Percentiles rank a stretch among this genome's conserved stretches.
Evolutionary conservation across 2,113 vertebrate species (phyloP).

Genomic region (Oryzias woworae): DNA sequence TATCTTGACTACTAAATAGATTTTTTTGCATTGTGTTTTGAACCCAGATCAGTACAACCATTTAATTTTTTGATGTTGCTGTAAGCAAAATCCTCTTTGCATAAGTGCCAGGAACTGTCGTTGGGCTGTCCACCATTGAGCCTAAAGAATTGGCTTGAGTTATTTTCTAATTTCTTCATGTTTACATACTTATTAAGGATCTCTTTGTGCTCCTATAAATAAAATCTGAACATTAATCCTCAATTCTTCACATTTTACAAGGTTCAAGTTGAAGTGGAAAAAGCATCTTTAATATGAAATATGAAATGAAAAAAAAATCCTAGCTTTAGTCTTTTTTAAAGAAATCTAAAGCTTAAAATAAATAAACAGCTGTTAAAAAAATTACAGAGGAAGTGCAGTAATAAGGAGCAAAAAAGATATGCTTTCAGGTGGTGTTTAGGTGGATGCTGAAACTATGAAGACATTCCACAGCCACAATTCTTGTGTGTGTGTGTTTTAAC

Average conservation of each 20-base stretch:
- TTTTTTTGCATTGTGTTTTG: constrained; percentile 10
- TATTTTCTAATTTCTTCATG: constrained; percentile 4
- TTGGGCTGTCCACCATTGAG: constrained; percentile 2
- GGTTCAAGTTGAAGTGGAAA: constrained; percentile 51
- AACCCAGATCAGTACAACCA: not conserved
- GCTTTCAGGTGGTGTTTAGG: too few species aligned
- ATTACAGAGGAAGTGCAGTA: not conserved
- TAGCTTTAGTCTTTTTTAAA: not conserved
- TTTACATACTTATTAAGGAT: not conserved
- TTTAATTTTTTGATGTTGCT: constrained; percentile 13
- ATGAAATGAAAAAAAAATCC: constrained; percentile 21
- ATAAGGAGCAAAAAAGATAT: not conserved
- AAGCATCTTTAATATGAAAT: constrained; percentile 19
- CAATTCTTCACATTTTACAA: constrained; percentile 48
- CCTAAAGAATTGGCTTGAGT: not conserved
- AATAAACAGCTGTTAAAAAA: too few species aligned
- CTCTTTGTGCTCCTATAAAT: not conserved
- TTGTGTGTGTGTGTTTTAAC: not conserved
- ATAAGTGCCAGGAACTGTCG: constrained; percentile 7
- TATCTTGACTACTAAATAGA: not conserved
- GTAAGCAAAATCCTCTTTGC: constrained; percentile 1
- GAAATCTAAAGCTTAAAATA: too few species aligned
- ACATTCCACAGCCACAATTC: too few species aligned
- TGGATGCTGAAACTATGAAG: too few species aligned
- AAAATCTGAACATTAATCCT: constrained; percentile 16